phyloP scores from a whole-genome alignment of 2,113 vertebrate species.

The Muntiacus muntjak region DNA sequence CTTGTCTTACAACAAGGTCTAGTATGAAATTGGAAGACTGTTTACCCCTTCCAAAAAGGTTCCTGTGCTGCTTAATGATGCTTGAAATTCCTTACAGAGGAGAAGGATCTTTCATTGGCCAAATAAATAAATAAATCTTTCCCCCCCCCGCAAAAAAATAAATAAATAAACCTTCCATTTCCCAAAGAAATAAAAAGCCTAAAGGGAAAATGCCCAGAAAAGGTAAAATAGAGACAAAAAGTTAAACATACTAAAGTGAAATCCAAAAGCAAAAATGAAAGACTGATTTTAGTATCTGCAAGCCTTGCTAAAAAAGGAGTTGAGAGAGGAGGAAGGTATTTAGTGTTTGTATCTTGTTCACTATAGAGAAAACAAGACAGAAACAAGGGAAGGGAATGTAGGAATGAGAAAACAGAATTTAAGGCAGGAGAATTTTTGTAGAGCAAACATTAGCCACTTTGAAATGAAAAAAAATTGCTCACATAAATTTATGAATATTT shows the following conservation, averaged over 20 bases:
- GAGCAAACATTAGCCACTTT: neutral
- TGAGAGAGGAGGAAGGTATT: neutral
- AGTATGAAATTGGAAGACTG: neutral
- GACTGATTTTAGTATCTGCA: neutral
- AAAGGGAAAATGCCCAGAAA: neutral
- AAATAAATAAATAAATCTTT: neutral
- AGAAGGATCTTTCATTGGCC: neutral
- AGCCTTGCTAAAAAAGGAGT: neutral
- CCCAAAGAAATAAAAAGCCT: constrained; percentile 9
- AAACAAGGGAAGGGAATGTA: neutral
- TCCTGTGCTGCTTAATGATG: neutral
- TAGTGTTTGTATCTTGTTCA: neutral
- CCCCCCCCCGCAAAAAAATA: neutral
- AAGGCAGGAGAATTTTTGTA: neutral
- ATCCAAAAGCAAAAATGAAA: constrained; percentile 17
- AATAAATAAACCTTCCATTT: neutral
- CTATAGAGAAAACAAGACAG: neutral
- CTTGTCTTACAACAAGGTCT: neutral
- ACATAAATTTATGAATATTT: constrained; percentile 36
- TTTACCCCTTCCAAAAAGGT: neutral
- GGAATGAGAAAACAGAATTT: constrained; percentile 1
- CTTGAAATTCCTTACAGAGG: neutral
- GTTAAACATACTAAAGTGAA: neutral
- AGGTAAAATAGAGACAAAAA: constrained; percentile 34
- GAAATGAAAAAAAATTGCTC: constrained; percentile 12